Conservation (phyloP, 2,797 vertebrate species). For the Diglossa cyanea region DNA sequence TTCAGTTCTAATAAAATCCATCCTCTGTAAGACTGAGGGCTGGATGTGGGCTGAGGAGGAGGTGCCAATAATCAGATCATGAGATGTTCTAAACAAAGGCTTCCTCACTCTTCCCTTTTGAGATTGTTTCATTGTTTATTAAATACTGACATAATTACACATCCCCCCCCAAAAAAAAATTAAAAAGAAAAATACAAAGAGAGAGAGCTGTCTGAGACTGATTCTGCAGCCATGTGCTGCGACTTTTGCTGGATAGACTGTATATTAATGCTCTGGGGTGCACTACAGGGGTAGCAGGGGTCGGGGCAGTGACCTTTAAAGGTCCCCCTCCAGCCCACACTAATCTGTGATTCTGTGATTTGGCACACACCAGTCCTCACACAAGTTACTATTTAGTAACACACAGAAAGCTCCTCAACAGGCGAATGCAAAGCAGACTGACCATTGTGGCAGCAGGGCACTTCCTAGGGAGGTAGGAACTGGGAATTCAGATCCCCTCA, state of each 20-base stretch:
- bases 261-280: too few relatives aligned
- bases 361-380: not conserved
- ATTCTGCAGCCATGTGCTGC: not conserved
- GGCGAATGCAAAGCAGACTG: not conserved
- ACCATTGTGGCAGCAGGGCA: not conserved
- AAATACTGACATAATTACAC: not conserved
- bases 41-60: not conserved
- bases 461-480: not conserved
- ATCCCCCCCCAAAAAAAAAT: accelerated
- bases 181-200: not conserved
- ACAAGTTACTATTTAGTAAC: not conserved
- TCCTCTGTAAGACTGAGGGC: not conserved
- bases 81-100: not conserved
- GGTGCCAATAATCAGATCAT: not conserved
- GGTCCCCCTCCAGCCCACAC: not conserved
- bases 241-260: not conserved
- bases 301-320: not conserved
- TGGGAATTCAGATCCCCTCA: not conserved
- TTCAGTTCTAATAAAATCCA: not conserved
- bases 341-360: not conserved
- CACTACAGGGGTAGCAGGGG: not conserved
- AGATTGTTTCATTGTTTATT: not conserved
- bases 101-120: not conserved
- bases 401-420: not conserved
- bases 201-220: not conserved